phyloP scores from a whole-genome alignment of 2,797 vertebrate species.

The Balearica regulorum region DNA sequence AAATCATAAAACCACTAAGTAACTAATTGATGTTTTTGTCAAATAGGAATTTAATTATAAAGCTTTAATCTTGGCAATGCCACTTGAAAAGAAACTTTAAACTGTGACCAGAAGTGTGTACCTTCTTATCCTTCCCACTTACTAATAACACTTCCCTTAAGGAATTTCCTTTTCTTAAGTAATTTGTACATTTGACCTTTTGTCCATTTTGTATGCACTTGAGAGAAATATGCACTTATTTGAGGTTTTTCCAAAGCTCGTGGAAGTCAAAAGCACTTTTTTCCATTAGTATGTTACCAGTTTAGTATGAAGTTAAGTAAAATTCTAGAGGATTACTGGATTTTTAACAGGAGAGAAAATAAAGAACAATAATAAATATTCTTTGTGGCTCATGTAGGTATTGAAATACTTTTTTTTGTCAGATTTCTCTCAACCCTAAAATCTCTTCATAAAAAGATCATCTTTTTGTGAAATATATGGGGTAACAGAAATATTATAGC shows the following conservation, averaged over 20 bases:
- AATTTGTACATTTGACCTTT: background rate
- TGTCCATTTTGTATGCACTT: background rate
- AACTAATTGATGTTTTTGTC: constrained; percentile 50
- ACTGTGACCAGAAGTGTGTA: constrained; percentile 22
- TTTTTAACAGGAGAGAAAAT: background rate
- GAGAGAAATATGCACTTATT: background rate
- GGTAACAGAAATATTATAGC: background rate
- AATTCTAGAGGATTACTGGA: background rate
- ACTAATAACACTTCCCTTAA: constrained; percentile 25
- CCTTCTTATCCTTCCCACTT: constrained; percentile 38
- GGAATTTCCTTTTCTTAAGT: constrained; percentile 24
- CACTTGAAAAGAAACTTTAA: constrained; percentile 55
- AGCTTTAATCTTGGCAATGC: constrained; percentile 46
- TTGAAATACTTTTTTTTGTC: background rate
- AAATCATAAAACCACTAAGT: constrained; percentile 54
- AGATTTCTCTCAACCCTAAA: background rate
- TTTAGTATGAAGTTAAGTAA: background rate
- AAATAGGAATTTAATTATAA: constrained; percentile 63
- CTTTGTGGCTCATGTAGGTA: background rate
- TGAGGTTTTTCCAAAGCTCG: background rate
- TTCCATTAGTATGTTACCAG: background rate
- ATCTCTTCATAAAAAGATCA: background rate
- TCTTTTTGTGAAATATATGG: background rate
- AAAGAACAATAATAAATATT: background rate
- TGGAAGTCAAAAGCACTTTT: background rate